Evolutionary conservation across 2,888 invertebrate genomes (phyloP).

Genomic region (Trachelus tabidus): DNA sequence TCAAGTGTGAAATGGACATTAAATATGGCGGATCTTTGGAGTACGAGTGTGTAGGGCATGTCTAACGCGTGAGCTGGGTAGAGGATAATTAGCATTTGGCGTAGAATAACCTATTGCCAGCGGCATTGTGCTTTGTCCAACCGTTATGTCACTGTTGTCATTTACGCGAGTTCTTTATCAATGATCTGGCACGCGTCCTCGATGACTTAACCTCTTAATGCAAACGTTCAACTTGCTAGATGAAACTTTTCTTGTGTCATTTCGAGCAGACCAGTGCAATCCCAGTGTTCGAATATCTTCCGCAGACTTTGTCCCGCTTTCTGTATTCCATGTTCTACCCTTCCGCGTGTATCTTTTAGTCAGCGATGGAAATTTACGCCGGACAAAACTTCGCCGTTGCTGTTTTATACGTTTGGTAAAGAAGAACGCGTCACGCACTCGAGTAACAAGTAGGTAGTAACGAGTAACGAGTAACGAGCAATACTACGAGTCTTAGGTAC

Average conservation of each 20-base stretch:
- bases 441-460: constrained; percentile 11
- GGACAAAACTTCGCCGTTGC: not conserved
- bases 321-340: not conserved
- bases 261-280: not conserved
- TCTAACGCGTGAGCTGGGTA: not conserved
- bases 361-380: not conserved
- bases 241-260: not conserved
- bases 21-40: not conserved
- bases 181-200: not conserved
- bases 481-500: constrained; percentile 41
- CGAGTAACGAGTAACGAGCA: constrained; percentile 30
- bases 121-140: not conserved
- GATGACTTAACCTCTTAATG: not conserved
- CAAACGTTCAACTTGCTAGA: not conserved
- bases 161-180: not conserved
- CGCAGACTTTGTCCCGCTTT: not conserved
- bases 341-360: not conserved
- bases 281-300: not conserved
- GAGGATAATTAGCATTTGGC: not conserved
- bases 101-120: not conserved
- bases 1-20: not conserved
- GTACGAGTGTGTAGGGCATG: not conserved
- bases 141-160: not conserved
- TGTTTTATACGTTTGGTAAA: not conserved
- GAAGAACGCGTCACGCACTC: not conserved